Percentiles rank a stretch among this genome's conserved stretches.
Evolutionary conservation across 2,113 vertebrate genomes (phyloP).

Genomic region (Crypturellus undulatus): DNA sequence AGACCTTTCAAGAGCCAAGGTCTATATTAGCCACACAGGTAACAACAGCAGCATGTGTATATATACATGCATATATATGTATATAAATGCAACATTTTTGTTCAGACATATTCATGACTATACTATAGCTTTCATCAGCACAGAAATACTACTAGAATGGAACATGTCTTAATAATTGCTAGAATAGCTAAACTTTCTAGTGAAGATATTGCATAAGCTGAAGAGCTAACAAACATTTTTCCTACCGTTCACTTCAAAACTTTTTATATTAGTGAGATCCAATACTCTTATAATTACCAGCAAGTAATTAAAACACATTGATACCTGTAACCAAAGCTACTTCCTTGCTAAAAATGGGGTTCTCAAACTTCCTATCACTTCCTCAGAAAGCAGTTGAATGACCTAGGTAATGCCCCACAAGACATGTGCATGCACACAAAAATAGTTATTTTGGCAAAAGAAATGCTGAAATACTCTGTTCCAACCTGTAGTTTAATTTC

Average conservation of each 20-base stretch:
- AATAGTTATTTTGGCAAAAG: not conserved
- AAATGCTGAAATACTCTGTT: not conserved
- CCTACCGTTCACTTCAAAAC: not conserved
- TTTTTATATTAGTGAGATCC: not conserved
- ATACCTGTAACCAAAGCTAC: not conserved
- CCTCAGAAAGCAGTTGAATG: not conserved
- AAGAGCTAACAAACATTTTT: not conserved
- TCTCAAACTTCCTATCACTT: fast-evolving
- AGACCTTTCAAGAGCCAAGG: not conserved
- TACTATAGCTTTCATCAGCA: not conserved
- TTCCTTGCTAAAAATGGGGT: not conserved
- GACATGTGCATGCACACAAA: not conserved
- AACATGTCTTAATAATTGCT: not conserved
- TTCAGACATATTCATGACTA: not conserved
- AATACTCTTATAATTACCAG: not conserved
- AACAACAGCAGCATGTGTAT: too few species aligned
- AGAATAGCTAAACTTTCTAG: not conserved
- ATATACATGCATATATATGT: too few species aligned
- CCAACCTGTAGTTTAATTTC: not conserved
- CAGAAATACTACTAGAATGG: not conserved
- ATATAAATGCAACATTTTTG: not conserved
- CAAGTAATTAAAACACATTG: not conserved
- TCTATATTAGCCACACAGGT: not conserved
- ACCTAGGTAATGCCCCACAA: not conserved
- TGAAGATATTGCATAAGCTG: not conserved